Evolutionary conservation across 2,113 vertebrate genomes (phyloP).

Genomic region (Aegypius monachus): DNA sequence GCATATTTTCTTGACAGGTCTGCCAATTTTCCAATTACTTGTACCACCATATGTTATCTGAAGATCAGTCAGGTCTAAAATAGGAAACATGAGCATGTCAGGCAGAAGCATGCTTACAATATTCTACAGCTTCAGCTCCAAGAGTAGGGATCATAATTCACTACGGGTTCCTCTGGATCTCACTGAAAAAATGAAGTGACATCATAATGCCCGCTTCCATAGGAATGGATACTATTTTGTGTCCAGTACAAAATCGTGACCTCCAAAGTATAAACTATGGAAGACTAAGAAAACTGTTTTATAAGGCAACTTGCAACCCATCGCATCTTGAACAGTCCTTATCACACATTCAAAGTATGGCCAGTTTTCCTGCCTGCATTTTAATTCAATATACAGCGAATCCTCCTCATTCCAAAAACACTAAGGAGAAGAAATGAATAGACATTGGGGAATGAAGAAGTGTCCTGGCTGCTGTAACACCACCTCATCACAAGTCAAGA

Average conservation of each 20-base stretch:
- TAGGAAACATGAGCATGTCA: slow-evolving; percentile 81
- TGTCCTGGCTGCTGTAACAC: not conserved
- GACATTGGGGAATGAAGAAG: not conserved
- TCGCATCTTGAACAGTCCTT: not conserved
- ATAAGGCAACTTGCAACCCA: not conserved
- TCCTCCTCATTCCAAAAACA: not conserved
- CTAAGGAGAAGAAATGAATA: not conserved
- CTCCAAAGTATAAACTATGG: slow-evolving; percentile 48
- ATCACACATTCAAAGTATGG: not conserved
- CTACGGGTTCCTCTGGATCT: slow-evolving; percentile 26
- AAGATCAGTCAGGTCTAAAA: slow-evolving; percentile 88
- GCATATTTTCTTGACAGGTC: slow-evolving; percentile 89
- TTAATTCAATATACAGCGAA: not conserved
- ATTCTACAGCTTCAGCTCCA: slow-evolving; percentile 75
- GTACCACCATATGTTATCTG: slow-evolving; percentile 88
- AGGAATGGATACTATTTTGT: slow-evolving; percentile 37
- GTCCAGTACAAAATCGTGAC: slow-evolving; percentile 43
- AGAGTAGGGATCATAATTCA: slow-evolving; percentile 72
- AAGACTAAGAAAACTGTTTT: slow-evolving; percentile 8
- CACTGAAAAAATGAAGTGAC: slow-evolving; percentile 62
- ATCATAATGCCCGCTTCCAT: slow-evolving; percentile 60
- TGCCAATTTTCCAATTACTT: slow-evolving; percentile 98
- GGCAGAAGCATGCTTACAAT: slow-evolving; percentile 79
- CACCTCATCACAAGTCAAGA: not conserved
- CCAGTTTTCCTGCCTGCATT: not conserved